Percentiles rank a stretch among this genome's conserved stretches.
Evolutionary conservation across 2,888 invertebrate genomes (phyloP).

Genomic region (Andricus curvator): DNA sequence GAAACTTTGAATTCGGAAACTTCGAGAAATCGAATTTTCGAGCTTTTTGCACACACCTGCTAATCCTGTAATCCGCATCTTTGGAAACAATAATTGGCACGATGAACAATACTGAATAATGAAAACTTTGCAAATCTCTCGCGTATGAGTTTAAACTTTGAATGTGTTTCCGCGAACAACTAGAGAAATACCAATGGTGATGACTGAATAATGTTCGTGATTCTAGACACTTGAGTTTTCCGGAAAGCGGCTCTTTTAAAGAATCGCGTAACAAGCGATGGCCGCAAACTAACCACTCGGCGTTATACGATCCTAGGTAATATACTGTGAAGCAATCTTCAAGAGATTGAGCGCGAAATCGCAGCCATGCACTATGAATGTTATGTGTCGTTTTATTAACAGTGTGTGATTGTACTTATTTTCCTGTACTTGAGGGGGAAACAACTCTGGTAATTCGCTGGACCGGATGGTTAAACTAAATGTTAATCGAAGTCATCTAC

Average conservation of each 20-base stretch:
- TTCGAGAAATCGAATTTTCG: no score
- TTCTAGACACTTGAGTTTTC: slow-evolving; percentile 78
- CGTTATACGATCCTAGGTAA: slow-evolving; percentile 77
- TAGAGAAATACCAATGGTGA: neutral
- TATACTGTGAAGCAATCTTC: slow-evolving; percentile 57
- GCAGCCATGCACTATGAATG: slow-evolving; percentile 57
- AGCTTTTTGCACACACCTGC: no score
- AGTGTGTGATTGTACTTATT: neutral
- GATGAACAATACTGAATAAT: neutral
- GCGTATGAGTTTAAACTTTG: neutral
- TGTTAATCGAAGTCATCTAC: no score
- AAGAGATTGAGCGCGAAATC: slow-evolving; percentile 51
- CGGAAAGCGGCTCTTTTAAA: slow-evolving; percentile 75
- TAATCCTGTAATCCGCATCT: slow-evolving; percentile 14
- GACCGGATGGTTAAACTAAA: no score
- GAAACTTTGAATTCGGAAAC: no score
- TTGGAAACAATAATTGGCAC: slow-evolving; percentile 34
- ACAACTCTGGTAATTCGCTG: no score
- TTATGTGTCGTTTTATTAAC: slow-evolving; percentile 58
- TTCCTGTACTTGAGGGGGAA: no score
- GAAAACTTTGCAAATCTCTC: neutral
- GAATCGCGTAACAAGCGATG: slow-evolving; percentile 77
- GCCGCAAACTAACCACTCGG: slow-evolving; percentile 76
- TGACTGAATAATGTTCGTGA: slow-evolving; percentile 58
- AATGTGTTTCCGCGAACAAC: neutral